Conservation (phyloP, 1,140 invertebrate genomes). For the Drosophila orosa region DNA sequence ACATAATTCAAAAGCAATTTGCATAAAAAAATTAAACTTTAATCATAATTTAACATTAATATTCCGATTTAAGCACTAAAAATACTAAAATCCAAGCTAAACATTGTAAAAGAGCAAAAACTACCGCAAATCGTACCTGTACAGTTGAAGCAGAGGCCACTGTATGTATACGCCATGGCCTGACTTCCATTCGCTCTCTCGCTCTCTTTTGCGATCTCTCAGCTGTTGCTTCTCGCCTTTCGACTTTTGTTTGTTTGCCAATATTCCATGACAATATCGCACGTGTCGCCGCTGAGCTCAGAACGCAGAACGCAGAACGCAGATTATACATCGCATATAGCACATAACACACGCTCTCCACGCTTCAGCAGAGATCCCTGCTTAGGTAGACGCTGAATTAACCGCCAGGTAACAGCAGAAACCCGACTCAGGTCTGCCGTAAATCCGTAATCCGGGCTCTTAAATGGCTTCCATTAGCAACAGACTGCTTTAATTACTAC, state of each 20-base stretch:
- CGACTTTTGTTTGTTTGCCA: conserved; percentile 33
- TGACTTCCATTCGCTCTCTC: conserved; percentile 34
- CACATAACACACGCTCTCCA: background rate
- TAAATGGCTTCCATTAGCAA: conserved; percentile 1
- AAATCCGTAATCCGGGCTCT: conserved; percentile 11
- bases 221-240: conserved; percentile 28
- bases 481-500: background rate
- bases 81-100: background rate
- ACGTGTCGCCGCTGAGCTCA: conserved; percentile 42
- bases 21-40: background rate
- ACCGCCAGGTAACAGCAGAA: background rate
- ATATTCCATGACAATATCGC: conserved; percentile 48
- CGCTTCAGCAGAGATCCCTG: conserved; percentile 23
- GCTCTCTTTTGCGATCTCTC: conserved; percentile 33
- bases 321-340: conserved; percentile 8
- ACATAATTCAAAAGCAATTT: no score
- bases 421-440: conserved; percentile 12
- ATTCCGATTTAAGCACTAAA: background rate
- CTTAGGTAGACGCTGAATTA: conserved; percentile 9
- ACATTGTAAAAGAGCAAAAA: no score
- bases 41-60: background rate
- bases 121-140: background rate
- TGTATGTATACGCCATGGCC: conserved; percentile 14
- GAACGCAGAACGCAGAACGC: conserved; percentile 17
- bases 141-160: conserved; percentile 1